These are phyloP conservation scores for Cervus canadensis DNA, from an alignment of 2,113 vertebrate genomes.

Conservation along the genomic window DNA sequence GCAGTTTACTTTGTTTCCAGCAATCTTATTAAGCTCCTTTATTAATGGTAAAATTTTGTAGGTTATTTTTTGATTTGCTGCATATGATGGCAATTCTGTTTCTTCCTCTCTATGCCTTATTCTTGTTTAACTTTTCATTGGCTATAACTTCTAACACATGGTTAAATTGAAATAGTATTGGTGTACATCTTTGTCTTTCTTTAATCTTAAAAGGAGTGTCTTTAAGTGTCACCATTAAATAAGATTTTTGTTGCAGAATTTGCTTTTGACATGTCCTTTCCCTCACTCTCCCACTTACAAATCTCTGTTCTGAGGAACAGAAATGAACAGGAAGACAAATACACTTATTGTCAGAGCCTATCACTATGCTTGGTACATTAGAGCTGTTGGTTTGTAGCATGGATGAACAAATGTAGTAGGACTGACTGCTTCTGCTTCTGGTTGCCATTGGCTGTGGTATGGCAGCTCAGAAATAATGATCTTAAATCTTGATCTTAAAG, in stretches of 20 bases:
- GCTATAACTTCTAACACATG: not conserved
- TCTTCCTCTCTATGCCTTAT: not conserved
- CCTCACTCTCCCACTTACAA: not conserved
- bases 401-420: not conserved
- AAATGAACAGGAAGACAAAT: not conserved
- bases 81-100: not conserved
- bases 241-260: not conserved
- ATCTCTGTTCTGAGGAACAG: not conserved
- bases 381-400: not conserved
- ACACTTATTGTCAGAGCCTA: not conserved
- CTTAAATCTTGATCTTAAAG: constrained; percentile 3
- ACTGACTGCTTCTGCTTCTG: not conserved
- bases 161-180: not conserved
- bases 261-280: not conserved
- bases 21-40: not conserved
- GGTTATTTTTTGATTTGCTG: not conserved
- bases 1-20: not conserved
- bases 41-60: not conserved
- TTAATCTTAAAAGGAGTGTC: not conserved
- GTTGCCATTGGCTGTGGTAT: not conserved
- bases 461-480: not conserved
- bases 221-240: not conserved
- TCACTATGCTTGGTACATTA: not conserved
- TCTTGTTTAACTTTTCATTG: not conserved
- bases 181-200: not conserved